Evolutionary conservation across 2,797 vertebrate species (phyloP), one percentile per base, ranked within the genome.

Genomic region (Kryptolebias ocellatus): DNA sequence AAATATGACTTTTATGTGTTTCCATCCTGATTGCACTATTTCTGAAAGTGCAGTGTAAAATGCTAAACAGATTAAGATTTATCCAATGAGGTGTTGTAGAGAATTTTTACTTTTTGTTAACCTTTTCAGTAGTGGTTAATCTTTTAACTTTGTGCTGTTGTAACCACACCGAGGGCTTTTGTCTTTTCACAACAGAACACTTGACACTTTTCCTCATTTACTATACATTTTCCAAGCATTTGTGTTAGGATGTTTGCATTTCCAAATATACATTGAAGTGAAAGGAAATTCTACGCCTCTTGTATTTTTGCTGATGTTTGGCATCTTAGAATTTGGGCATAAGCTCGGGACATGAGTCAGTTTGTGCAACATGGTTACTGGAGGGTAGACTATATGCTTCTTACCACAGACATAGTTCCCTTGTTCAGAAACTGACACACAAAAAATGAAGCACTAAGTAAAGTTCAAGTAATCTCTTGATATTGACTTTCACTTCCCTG

Each of bases 401-500:
- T 7, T 18, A 45, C 50, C 28, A 65, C 65, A 64, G 15, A 60
- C n/a, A n/a, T 70, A 15, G 42, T 67, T 76, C 70, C n/a, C 20
- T 50, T 67, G 53, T 70, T 78, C 62, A 67, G 31, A 77, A 72
- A 72, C 16, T 60, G 15, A 68, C 77, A 53, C 49, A 17, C 17
- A 12, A 16, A 34, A 52, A 61, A 63, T 61, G n/a, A 64, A 49
- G 16, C 76, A 61, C n/a, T 11, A 46, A 54, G 27, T 20, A 45
- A 53, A 37, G 9, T 29, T 34, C 29, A 12, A 4, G 9, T 45
- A 61, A n/a, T 54, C 11, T 39, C 46, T 44, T 24, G 44, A 60
- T 68, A 69, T 67, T 24, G 45, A 76, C 51, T 54, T 61, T 64
- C 14, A 58, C 29, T 24, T 70, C 34, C 42, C 24, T 58, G 9